Conservation (phyloP, 1,140 invertebrate genomes). For the Magallana ariakensis region DNA sequence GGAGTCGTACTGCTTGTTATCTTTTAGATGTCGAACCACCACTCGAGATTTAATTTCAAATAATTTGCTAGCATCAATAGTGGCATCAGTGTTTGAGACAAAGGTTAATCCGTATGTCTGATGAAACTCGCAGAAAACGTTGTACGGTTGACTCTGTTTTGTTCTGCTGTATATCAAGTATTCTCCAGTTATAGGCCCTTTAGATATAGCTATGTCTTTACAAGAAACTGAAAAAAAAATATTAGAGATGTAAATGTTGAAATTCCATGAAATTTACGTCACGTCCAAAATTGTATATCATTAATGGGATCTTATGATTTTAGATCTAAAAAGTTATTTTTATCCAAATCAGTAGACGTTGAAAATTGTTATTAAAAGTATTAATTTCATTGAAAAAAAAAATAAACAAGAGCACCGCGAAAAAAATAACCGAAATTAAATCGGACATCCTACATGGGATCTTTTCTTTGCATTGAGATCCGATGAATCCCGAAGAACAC, state of each 20-base stretch:
- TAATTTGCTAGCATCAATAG: neutral
- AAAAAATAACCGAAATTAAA: neutral
- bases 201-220: neutral
- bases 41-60: conserved; percentile 6
- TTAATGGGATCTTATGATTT: no score
- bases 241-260: no score
- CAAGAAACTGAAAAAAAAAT: neutral
- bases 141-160: neutral
- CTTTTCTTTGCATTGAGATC: neutral
- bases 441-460: neutral
- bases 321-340: no score
- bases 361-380: no score
- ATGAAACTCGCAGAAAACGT: conserved; percentile 10
- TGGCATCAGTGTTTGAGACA: neutral
- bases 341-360: no score
- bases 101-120: neutral
- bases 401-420: no score
- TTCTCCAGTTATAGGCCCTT: neutral
- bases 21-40: neutral
- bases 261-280: no score
- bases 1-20: neutral
- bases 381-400: no score
- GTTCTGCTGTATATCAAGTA: neutral
- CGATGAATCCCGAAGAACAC: neutral
- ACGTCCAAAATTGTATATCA: no score